A percentile compares a stretch with the other conserved stretches of the same genome.
Conservation (phyloP, 2,113 vertebrate genomes). For the Mormyrus iriodes region DNA sequence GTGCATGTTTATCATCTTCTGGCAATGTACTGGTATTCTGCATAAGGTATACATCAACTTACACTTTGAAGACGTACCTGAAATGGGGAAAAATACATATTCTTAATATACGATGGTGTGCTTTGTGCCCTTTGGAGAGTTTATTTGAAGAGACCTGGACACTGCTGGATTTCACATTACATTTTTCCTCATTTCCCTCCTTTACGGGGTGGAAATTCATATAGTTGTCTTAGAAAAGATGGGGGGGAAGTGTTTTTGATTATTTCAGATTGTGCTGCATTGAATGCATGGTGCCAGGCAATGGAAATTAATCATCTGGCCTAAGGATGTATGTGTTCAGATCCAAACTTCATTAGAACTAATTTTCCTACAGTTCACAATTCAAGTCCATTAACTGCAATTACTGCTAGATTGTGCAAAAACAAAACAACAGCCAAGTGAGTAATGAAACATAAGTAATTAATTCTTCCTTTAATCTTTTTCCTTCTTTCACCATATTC, state of each 20-base stretch:
- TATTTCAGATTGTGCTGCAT: background rate
- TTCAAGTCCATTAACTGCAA: constrained; percentile 3
- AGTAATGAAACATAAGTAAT: background rate
- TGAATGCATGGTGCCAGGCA: background rate
- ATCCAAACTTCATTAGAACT: background rate
- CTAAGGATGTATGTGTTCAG: background rate
- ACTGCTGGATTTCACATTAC: background rate
- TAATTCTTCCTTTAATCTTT: constrained; percentile 4
- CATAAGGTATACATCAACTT: background rate
- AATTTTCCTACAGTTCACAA: constrained; percentile 1
- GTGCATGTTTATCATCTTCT: background rate
- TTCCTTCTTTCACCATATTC: background rate
- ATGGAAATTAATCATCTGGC: background rate
- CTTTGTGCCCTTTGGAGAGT: background rate
- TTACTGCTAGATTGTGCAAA: constrained; percentile 11
- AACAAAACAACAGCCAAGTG: constrained; percentile 11
- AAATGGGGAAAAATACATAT: background rate
- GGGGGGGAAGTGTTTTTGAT: background rate
- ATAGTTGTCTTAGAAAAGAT: background rate
- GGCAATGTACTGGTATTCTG: background rate
- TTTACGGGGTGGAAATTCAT: background rate
- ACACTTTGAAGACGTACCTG: background rate
- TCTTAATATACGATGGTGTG: background rate
- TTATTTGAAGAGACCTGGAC: background rate
- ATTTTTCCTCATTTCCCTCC: background rate